phyloP scores from a whole-genome alignment of 1,140 invertebrate species.

The Pseudomyrmex dendroicus region DNA sequence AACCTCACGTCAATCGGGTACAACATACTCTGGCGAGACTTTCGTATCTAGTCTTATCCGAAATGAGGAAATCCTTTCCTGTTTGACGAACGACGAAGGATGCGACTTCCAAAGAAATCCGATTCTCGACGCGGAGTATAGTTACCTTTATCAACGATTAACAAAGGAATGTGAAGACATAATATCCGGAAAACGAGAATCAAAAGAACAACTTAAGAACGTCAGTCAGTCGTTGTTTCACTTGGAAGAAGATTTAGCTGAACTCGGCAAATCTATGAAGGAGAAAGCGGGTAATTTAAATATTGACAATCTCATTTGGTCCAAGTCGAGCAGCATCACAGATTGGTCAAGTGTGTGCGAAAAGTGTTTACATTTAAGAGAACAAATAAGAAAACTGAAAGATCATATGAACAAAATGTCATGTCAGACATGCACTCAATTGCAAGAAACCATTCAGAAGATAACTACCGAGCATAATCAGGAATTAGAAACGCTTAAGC shows the following conservation, averaged over 20 bases:
- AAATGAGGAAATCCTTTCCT: conserved; percentile 77
- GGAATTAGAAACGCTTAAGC: conserved; percentile 78
- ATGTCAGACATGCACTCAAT: conserved; percentile 87
- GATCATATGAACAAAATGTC: conserved; percentile 85
- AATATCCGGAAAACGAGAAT: conserved; percentile 68
- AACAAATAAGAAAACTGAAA: conserved; percentile 85
- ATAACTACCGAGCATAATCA: conserved; percentile 80
- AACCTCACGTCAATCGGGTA: conserved; percentile 58
- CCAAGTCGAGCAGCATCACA: conserved; percentile 46
- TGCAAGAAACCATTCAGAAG: conserved; percentile 84
- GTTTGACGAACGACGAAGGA: conserved; percentile 73
- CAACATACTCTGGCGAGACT: conserved; percentile 66
- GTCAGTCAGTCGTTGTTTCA: conserved; percentile 72
- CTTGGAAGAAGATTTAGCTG: conserved; percentile 77
- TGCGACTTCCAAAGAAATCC: conserved; percentile 82
- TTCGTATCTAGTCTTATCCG: conserved; percentile 81
- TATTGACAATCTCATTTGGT: conserved; percentile 47
- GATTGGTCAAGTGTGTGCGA: conserved; percentile 78
- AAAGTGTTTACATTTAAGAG: conserved; percentile 81
- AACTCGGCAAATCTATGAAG: conserved; percentile 71
- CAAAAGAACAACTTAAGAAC: conserved; percentile 76
- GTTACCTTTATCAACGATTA: conserved; percentile 87
- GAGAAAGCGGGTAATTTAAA: conserved; percentile 60
- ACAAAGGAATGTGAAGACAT: conserved; percentile 85
- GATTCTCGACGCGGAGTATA: conserved; percentile 86